These are phyloP conservation scores for Nylanderia fulva DNA, from an alignment of 1,140 invertebrate genomes.

Conservation along the genomic window DNA sequence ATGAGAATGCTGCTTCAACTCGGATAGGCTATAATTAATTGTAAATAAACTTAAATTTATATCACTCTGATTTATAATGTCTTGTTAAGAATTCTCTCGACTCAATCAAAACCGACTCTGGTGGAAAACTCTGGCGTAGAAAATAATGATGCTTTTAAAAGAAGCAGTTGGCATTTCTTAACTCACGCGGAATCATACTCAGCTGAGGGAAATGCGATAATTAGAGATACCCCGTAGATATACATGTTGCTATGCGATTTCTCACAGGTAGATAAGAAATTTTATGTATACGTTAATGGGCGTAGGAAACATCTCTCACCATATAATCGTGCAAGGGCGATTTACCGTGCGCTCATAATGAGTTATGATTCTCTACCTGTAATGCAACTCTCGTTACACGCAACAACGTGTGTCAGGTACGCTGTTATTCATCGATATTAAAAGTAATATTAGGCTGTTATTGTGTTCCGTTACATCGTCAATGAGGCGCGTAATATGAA, in stretches of 20 bases:
- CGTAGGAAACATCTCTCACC: slow-evolving; percentile 56
- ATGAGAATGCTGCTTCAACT: not conserved
- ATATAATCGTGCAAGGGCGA: slow-evolving; percentile 57
- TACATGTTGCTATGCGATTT: slow-evolving; percentile 51
- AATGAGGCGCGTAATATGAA: slow-evolving; percentile 50
- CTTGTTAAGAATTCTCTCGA: slow-evolving; percentile 19
- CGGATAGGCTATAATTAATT: slow-evolving; percentile 20
- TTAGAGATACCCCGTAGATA: slow-evolving; percentile 58
- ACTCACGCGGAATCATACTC: slow-evolving; percentile 30
- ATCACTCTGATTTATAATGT: slow-evolving; percentile 12
- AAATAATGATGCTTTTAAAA: slow-evolving; percentile 27
- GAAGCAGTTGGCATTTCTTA: slow-evolving; percentile 29
- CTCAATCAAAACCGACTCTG: slow-evolving; percentile 29
- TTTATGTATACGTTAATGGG: slow-evolving; percentile 57
- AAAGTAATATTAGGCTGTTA: slow-evolving; percentile 44
- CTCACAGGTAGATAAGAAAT: slow-evolving; percentile 55
- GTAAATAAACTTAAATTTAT: slow-evolving; percentile 39
- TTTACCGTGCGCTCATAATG: slow-evolving; percentile 57
- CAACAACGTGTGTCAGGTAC: slow-evolving; percentile 33
- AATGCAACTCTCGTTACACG: slow-evolving; percentile 61
- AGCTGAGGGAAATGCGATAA: slow-evolving; percentile 48
- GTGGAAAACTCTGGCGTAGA: not conserved
- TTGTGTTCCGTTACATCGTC: slow-evolving; percentile 45
- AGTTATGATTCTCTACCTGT: slow-evolving; percentile 54
- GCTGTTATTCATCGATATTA: slow-evolving; percentile 44